phyloP scores from a whole-genome alignment of 2,797 vertebrate genomes.

The Lepus townsendii region DNA sequence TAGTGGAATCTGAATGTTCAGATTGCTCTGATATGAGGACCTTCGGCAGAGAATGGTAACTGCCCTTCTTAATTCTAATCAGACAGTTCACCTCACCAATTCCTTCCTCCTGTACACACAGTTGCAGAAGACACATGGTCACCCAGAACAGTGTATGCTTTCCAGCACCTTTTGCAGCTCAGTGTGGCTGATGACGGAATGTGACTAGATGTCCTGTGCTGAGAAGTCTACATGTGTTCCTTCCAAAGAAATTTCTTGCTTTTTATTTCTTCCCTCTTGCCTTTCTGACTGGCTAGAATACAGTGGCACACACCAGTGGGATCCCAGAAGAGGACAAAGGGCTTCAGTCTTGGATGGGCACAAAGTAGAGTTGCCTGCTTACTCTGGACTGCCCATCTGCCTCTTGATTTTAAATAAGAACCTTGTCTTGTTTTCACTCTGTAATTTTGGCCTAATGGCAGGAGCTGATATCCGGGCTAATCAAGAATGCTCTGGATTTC shows the following conservation, averaged over 20 bases:
- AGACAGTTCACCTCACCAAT: background rate
- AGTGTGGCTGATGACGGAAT: background rate
- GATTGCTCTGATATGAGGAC: background rate
- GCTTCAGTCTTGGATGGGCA: background rate
- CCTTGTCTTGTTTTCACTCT: conserved; percentile 17
- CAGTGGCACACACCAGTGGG: background rate
- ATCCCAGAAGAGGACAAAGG: background rate
- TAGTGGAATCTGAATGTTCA: conserved; percentile 35
- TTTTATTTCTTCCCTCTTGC: background rate
- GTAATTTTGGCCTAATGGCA: background rate
- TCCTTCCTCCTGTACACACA: too few species aligned
- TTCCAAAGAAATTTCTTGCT: background rate
- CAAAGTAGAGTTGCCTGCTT: background rate
- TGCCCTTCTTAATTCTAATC: conserved; percentile 1
- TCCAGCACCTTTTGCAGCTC: conserved; percentile 41
- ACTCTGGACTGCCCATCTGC: background rate
- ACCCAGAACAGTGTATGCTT: background rate
- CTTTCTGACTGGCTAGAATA: conserved; percentile 17
- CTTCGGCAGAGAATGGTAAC: conserved; percentile 26
- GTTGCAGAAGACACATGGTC: background rate
- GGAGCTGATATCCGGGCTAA: conserved; percentile 1
- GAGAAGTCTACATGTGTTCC: background rate
- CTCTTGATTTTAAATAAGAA: background rate
- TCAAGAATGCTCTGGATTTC: background rate
- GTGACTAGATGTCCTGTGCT: background rate